Evolutionary conservation across 2,797 vertebrate genomes (phyloP).

Genomic region (Spheniscus humboldti): DNA sequence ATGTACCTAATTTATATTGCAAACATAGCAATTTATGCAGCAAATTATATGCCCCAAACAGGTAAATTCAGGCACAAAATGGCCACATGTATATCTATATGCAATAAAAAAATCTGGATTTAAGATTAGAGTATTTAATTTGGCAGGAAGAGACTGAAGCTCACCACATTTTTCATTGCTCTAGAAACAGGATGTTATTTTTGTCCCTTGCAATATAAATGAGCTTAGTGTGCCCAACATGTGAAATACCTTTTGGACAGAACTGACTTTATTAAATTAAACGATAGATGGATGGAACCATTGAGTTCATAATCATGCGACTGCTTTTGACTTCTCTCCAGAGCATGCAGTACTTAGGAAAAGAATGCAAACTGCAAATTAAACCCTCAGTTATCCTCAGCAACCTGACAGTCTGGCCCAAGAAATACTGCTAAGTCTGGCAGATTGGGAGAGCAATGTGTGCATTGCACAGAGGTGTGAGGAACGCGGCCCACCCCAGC

Average conservation of each 20-base stretch:
- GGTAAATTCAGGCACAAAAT: neutral
- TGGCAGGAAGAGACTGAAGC: neutral
- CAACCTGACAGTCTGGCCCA: neutral
- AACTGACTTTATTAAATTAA: neutral
- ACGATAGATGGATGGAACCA: neutral
- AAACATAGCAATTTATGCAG: neutral
- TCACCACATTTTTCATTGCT: neutral
- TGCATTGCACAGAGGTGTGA: conserved; percentile 53
- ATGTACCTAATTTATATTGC: neutral
- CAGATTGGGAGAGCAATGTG: neutral
- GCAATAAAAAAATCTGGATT: neutral
- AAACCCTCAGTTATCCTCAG: conserved; percentile 17
- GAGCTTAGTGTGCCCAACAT: neutral
- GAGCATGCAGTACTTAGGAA: neutral
- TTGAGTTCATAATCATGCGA: neutral
- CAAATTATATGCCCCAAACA: neutral
- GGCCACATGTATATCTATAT: neutral
- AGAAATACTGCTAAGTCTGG: conserved; percentile 10
- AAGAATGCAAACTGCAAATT: conserved; percentile 35
- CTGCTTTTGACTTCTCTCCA: neutral
- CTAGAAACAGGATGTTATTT: neutral
- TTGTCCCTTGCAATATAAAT: neutral
- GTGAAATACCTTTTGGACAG: conserved; percentile 43
- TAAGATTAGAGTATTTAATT: neutral
- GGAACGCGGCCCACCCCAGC: conserved; percentile 3